phyloP scores from a whole-genome alignment of 2,113 vertebrate species.

The Poicephalus meyeri region DNA sequence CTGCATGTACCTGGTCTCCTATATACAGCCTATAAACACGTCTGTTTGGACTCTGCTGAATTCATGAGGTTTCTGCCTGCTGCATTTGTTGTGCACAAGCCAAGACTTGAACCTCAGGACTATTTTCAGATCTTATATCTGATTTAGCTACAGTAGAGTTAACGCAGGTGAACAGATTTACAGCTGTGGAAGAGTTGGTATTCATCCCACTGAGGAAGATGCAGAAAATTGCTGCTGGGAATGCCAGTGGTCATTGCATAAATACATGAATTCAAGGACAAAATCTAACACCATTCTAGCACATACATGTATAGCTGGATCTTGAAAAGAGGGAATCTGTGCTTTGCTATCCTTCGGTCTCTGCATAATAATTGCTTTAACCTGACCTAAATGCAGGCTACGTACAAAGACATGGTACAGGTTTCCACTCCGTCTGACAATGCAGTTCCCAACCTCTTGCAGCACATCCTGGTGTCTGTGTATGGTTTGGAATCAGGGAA shows the following conservation, averaged over 20 bases:
- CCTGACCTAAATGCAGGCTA: background rate
- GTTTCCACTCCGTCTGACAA: background rate
- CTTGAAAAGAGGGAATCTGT: background rate
- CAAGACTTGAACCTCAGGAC: background rate
- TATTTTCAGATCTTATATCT: background rate
- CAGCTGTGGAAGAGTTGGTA: background rate
- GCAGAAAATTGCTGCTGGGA: background rate
- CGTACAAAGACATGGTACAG: background rate
- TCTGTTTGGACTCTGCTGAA: background rate
- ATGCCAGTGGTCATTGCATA: background rate
- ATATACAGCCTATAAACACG: fast-evolving
- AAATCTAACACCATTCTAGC: background rate
- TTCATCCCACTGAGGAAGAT: background rate
- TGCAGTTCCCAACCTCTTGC: background rate
- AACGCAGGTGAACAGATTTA: background rate
- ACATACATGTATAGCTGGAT: background rate
- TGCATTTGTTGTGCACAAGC: background rate
- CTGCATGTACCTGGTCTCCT: background rate
- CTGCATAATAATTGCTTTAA: background rate
- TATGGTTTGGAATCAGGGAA: background rate
- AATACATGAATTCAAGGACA: background rate
- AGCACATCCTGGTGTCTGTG: background rate
- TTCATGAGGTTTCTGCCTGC: background rate
- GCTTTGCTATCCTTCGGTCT: background rate
- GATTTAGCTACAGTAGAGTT: background rate